A percentile compares a stretch with the other conserved stretches of the same genome.
Evolutionary conservation across 2,797 vertebrate species (phyloP).

Genomic region (Onychomys leucogaster): DNA sequence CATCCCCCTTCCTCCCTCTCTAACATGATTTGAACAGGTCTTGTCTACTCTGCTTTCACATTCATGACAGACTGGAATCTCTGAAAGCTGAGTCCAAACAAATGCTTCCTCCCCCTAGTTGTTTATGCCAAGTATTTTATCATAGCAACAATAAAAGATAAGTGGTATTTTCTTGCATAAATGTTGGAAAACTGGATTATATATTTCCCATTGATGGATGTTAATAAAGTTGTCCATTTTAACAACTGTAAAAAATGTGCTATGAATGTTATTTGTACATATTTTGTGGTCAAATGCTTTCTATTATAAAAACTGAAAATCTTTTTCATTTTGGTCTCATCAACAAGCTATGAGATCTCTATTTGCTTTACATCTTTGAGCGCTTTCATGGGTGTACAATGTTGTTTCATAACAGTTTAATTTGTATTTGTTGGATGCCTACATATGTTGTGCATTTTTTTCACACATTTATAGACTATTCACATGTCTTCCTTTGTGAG

Average conservation of each 20-base stretch:
- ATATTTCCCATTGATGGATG: neutral
- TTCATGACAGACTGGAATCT: neutral
- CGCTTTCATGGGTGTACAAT: neutral
- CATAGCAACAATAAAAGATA: neutral
- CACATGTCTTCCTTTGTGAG: neutral
- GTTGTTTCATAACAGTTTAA: neutral
- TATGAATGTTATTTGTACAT: neutral
- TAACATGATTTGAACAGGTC: neutral
- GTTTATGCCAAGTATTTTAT: neutral
- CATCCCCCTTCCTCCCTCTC: no score
- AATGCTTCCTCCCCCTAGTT: neutral
- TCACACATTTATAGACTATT: neutral
- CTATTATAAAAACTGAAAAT: neutral
- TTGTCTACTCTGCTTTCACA: neutral
- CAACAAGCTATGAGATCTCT: neutral
- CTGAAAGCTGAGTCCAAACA: neutral
- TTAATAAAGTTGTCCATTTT: neutral
- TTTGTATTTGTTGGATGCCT: neutral
- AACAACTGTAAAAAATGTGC: neutral
- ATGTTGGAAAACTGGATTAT: neutral
- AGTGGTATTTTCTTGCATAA: neutral
- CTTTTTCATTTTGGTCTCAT: neutral
- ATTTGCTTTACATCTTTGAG: slow-evolving; percentile 1
- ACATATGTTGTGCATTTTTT: neutral
- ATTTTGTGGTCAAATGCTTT: neutral